Base-by-base conservation (phyloP, 2,113 vertebrate species). In the Ammodytes dubius region DNA sequence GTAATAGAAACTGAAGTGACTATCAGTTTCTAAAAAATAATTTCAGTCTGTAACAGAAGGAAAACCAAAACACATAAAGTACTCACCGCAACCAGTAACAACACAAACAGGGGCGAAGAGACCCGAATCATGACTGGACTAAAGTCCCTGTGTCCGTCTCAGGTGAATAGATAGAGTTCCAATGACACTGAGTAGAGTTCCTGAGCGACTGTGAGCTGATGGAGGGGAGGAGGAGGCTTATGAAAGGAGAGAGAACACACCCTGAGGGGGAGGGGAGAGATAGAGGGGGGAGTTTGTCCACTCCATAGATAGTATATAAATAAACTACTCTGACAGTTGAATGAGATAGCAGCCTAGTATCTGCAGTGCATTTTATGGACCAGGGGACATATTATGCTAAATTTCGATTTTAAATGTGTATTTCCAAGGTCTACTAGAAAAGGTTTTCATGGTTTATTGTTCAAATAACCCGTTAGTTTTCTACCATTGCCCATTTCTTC, bases 11-110 rank as follows among this genome's bases (percentile, higher is more conserved):
- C 5, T 40, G 8, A 67, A 35, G 3, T 2, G 12, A 17, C 2
- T 39, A 2, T 27, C 27, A 27, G 27, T 27, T 27, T 27, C 27
- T 27, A 27, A 27, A 27, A 27, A 27, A 1, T 1, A 1, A 27
- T 27, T 27, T 4, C 52, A 27, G 39, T 49, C 4, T 10, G 4
- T 0, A 7, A 35, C 3, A 11, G 3, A 37, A 2, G 52, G 27
- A 52, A 13, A 50, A 27, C 65, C 7, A 7, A 15, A 52, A 52
- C 4, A 6, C 47, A n/a, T 14, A 2, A 54, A 49, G 27, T 43
- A 82, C 84, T 80, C 67, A 87, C 85, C 68, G 8, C 12, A 5
- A 58, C 40, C 11, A 83, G 40, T 2, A 87, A 3, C 46, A 64
- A 35, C 14, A 39, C 57, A 47, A 59, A 64, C 14, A 60, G 6